Conservation (phyloP, 1,140 invertebrate genomes). For the Scaptomyza pallida region DNA sequence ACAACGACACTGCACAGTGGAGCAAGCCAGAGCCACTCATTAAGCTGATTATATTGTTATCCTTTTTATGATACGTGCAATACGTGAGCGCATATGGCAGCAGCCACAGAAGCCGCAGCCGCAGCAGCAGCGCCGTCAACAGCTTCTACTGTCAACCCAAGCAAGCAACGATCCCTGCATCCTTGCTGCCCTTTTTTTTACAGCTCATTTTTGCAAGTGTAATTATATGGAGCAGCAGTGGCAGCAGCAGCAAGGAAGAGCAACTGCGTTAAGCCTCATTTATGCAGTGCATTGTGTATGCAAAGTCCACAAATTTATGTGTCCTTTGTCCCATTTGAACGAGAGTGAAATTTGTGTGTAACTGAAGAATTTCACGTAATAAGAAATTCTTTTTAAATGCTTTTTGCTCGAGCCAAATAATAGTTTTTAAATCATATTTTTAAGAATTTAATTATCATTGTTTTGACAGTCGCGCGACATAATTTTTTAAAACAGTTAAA, state of each 20-base stretch:
- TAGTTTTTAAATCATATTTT: too few species aligned
- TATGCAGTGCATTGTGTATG: constrained; percentile 57
- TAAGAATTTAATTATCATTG: too few species aligned
- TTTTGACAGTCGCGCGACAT: too few species aligned
- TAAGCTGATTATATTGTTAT: constrained; percentile 84
- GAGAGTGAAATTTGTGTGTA: neutral
- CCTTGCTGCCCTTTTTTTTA: constrained; percentile 31
- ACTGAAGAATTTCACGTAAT: too few species aligned
- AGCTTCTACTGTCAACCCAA: constrained; percentile 16
- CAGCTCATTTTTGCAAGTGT: constrained; percentile 74
- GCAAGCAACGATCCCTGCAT: neutral
- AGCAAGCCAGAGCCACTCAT: constrained; percentile 71
- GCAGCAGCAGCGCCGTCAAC: constrained; percentile 50
- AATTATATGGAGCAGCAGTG: constrained; percentile 64
- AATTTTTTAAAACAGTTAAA: too few species aligned
- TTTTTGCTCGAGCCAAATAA: too few species aligned
- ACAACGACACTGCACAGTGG: constrained; percentile 11
- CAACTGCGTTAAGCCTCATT: constrained; percentile 59
- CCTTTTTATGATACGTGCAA: constrained; percentile 84
- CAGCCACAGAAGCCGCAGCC: too few species aligned
- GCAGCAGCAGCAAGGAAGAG: constrained; percentile 47
- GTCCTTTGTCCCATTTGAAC: constrained; percentile 10
- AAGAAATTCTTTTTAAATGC: too few species aligned
- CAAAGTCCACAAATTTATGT: constrained; percentile 33
- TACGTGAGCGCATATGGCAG: constrained; percentile 80